Evolutionary conservation across 2,797 vertebrate genomes (phyloP).

Genomic region (Pitangus sulphuratus): DNA sequence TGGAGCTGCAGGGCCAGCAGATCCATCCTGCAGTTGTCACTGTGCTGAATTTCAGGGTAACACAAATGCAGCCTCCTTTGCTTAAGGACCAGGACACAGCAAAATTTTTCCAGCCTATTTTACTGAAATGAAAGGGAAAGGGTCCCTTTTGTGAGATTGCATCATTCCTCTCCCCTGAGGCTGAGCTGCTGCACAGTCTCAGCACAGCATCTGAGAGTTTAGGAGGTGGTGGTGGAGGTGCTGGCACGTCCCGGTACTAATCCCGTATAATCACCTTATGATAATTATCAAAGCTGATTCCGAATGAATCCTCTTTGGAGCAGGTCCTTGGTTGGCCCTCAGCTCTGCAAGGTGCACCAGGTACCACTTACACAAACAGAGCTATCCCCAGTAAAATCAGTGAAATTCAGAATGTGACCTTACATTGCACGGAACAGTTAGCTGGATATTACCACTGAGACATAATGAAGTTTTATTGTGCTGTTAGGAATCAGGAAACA

Average conservation of each 20-base stretch:
- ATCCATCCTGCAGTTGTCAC: neutral
- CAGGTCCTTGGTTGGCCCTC: conserved; percentile 23
- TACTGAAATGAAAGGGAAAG: neutral
- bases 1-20: conserved; percentile 16
- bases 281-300: conserved; percentile 28
- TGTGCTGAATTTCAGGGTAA: neutral
- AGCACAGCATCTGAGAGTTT: neutral
- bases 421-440: neutral
- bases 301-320: conserved; percentile 13
- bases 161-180: neutral
- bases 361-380: neutral
- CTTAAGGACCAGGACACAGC: neutral
- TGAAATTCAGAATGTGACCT: neutral
- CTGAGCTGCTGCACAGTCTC: neutral
- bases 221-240: neutral
- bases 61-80: neutral
- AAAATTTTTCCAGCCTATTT: neutral
- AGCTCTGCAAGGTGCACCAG: neutral
- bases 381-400: neutral
- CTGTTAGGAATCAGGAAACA: neutral
- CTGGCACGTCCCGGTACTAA: neutral
- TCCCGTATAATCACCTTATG: neutral
- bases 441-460: neutral
- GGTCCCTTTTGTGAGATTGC: neutral
- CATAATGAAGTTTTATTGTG: neutral